These are phyloP conservation scores for Ormia ochracea DNA, from an alignment of 2,888 invertebrate genomes.

Conservation along the genomic window DNA sequence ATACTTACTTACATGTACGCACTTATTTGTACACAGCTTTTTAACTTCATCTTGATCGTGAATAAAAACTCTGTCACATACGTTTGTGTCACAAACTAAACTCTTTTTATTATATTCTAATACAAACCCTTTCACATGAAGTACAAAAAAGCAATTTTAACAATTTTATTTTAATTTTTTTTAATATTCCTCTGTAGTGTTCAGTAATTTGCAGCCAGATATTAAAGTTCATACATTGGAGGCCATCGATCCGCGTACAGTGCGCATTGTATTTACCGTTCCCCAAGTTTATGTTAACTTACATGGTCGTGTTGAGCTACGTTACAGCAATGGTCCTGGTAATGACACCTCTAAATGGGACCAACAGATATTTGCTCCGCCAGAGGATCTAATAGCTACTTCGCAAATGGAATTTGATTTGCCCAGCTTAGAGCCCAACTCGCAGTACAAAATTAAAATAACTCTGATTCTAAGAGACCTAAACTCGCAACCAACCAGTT, in stretches of 20 bases:
- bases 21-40: no score
- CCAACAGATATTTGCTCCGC: constrained; percentile 90
- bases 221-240: constrained; percentile 81
- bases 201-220: constrained; percentile 72
- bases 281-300: constrained; percentile 89
- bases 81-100: constrained; percentile 10
- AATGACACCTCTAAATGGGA: constrained; percentile 86
- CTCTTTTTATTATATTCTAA: constrained; percentile 8
- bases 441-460: constrained; percentile 89
- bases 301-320: constrained; percentile 90
- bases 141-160: not conserved
- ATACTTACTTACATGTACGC: no score
- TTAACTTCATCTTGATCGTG: constrained; percentile 13
- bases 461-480: constrained; percentile 87
- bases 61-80: constrained; percentile 6
- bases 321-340: constrained; percentile 87
- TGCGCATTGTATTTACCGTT: constrained; percentile 88
- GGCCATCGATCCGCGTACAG: constrained; percentile 86
- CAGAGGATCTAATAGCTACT: constrained; percentile 89
- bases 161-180: not conserved
- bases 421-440: constrained; percentile 85
- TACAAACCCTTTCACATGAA: constrained; percentile 10
- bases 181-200: constrained; percentile 59
- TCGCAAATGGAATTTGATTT: constrained; percentile 91
- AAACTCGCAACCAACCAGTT: constrained; percentile 86